Evolutionary conservation across 2,113 vertebrate species (phyloP).

Genomic region (Rostratula benghalensis): DNA sequence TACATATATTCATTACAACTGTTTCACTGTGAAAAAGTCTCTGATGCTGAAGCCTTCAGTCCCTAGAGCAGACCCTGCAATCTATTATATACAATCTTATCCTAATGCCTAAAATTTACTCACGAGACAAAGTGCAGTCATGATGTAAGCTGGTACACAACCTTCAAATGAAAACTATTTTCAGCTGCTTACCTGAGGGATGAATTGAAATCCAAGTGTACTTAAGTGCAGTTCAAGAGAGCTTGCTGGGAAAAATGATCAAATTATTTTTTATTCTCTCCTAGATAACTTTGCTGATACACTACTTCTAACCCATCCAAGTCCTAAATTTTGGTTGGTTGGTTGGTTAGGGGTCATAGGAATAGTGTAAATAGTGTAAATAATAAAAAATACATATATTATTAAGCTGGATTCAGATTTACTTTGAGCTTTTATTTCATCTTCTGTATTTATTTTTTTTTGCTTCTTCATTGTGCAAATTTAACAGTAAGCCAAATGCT

Average conservation of each 20-base stretch:
- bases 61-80: background rate
- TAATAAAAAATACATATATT: background rate
- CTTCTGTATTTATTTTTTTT: background rate
- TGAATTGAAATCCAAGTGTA: background rate
- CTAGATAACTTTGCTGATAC: background rate
- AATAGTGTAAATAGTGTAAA: no score
- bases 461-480: background rate
- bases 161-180: background rate
- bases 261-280: background rate
- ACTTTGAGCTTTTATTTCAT: background rate
- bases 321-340: background rate
- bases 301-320: background rate
- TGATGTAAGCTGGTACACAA: background rate
- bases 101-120: background rate
- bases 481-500: background rate
- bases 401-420: background rate
- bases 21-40: background rate
- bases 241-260: background rate
- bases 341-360: background rate
- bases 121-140: background rate
- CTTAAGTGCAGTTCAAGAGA: background rate
- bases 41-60: background rate
- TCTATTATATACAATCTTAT: background rate
- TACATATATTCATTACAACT: background rate
- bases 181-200: background rate